Percentiles rank a stretch among this genome's conserved stretches.
phyloP scores from a whole-genome alignment of 2,888 invertebrate species.

The Brachypalpus laphriformis region DNA sequence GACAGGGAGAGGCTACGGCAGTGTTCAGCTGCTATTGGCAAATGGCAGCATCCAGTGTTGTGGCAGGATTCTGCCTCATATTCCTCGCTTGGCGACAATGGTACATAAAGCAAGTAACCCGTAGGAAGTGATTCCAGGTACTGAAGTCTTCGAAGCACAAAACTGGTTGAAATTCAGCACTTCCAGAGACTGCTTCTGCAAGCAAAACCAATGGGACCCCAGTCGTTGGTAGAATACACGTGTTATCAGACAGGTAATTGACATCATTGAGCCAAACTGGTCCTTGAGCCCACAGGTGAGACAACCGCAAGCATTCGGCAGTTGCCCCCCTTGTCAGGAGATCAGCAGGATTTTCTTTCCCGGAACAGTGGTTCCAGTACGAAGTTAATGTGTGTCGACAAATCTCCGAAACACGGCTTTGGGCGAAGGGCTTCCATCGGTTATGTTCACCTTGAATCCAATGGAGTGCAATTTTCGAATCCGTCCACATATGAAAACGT shows the following conservation, averaged over 20 bases:
- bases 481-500: no score
- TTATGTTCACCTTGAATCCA: no score
- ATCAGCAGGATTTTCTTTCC: constrained; percentile 1
- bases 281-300: constrained; percentile 7
- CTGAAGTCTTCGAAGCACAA: constrained; percentile 11
- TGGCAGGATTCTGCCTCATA: no score
- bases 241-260: no score
- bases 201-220: not conserved
- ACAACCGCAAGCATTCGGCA: constrained; percentile 10
- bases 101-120: constrained; percentile 12
- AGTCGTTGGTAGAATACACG: not conserved
- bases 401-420: constrained; percentile 14
- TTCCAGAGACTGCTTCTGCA: not conserved
- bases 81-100: no score
- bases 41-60: no score
- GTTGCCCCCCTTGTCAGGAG: not conserved
- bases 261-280: constrained; percentile 11
- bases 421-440: constrained; percentile 8
- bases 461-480: no score
- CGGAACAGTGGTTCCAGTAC: no score
- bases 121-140: constrained; percentile 11
- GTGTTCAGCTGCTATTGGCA: no score
- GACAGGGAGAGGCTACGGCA: no score
- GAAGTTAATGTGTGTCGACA: no score
- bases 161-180: not conserved